Base-by-base conservation (phyloP, 1,140 invertebrate species). In the Calycopis cecrops region DNA sequence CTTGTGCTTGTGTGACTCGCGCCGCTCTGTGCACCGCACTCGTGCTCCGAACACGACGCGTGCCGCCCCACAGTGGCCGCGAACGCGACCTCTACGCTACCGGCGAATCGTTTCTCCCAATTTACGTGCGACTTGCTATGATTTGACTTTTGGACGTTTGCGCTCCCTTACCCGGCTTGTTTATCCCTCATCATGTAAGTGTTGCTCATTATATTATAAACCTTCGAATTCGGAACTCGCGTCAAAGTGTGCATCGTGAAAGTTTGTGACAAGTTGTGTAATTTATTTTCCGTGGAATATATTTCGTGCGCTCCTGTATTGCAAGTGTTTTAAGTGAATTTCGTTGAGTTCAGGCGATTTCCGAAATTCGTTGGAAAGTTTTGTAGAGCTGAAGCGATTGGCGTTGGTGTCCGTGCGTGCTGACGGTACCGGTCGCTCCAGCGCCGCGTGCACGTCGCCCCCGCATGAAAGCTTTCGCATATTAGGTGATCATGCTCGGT, bases 161-260 rank as follows among this genome's bases (percentile, higher is more conserved):
- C 72, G 69, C 71, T 76, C 72, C 82, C 74, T 79, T 84, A 85
- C 78, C 81, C 74, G 73, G 80, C 84, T 85, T 81, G 79, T 84
- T 85, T 85, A 79, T 69, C 80, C 78, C 79, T 79, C 75, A 80
- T 81, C 80, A 87, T 87, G 84, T 87, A 87, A 87, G 84, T 87
- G 84, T 79, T 76, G 77, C 73, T 81, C 74, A 78, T 84, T 82
- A 63, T 83, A 76, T 83, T 81, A 75, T 57, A 67, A 66, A 69
- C 67, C 70, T n/a, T 84, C 77, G 74, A 84, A 79, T 87, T 85
- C 79, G 80, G 79, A 83, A 84, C 67, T 87, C 77, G 80, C 76
- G 79, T 74, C 64, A 53, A 76, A 85, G 81, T 85, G 80, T 68
- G 60, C 68, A 63, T 67, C 76, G 79, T 85, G 80, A 78, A 83